phyloP scores from a whole-genome alignment of 2,888 invertebrate genomes.

The Strigamia transsilvanica region DNA sequence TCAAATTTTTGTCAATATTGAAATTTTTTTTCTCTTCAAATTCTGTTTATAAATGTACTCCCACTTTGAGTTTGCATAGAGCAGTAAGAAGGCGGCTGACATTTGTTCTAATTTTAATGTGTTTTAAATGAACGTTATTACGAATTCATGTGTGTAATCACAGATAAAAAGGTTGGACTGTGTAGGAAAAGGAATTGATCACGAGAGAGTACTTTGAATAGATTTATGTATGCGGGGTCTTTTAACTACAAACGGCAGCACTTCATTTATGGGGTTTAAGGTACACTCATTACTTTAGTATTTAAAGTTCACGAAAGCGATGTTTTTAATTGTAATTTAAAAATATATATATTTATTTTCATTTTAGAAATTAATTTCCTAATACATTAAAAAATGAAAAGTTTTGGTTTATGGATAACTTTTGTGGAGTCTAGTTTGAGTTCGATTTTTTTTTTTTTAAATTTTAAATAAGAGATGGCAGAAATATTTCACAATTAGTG shows the following conservation, averaged over 20 bases:
- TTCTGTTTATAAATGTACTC: too few relatives aligned
- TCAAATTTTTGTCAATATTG: too few relatives aligned
- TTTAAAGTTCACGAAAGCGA: too few relatives aligned
- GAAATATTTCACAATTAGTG: slow-evolving; percentile 43
- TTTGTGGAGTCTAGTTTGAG: neutral
- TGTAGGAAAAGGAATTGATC: neutral
- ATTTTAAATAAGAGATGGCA: neutral
- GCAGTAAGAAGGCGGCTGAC: neutral
- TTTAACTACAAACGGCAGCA: neutral
- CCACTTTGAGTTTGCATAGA: neutral
- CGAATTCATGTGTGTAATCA: slow-evolving; percentile 3
- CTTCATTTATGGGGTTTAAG: neutral
- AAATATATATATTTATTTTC: too few relatives aligned
- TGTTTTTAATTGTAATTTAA: too few relatives aligned
- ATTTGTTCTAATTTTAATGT: neutral
- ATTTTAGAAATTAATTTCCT: too few relatives aligned
- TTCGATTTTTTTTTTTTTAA: neutral
- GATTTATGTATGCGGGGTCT: neutral
- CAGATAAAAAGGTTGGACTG: neutral
- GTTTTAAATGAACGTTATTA: neutral
- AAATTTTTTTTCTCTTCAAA: too few relatives aligned
- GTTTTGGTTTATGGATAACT: too few relatives aligned
- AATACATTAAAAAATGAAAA: too few relatives aligned
- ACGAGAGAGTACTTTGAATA: neutral
- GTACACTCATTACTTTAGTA: too few relatives aligned